Base-by-base conservation (phyloP, 2,888 invertebrate genomes). In the Ichneumon xanthorius region DNA sequence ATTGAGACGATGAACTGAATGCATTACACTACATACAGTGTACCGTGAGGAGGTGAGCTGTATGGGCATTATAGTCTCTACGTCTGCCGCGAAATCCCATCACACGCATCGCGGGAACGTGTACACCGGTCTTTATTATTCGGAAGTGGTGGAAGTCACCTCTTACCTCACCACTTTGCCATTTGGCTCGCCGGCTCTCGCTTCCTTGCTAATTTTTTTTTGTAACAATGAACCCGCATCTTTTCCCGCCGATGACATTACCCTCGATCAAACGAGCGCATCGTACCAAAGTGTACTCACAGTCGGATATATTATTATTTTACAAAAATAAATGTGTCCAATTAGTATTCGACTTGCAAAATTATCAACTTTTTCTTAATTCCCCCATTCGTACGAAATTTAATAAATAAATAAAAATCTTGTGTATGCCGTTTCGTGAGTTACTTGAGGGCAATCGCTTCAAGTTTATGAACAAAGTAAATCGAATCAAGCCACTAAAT, bases 1-100 rank as follows among this genome's bases (percentile, higher is more conserved):
- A 89, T 88, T 83, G 72, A 82, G 86, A 48, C 76, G 87, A 85
- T 86, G 87, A 86, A 85, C 86, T 80, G 55, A 82, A 73, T 83
- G 76, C 65, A 78, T 7, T 37, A 58, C 45, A 4, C 45, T 48
- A 16, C 4, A 16, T 16, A 48, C 16, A 16, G 58, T 22, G 26
- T 4, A 11, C 58, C 22, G 22, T 26, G 26, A 70, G 26, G 55
- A 71, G 55, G 33, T 26, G 33, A 71, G 33, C 22, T 4, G n/a
- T 65, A 11, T 16, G 61, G 40, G 22, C 11, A 22, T 48, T 11
- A 48, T 11, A n/a, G 30, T 3, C 30, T 37, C 53, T 75, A 22
- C 6, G 63, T 75, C 45, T 33, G 19, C 33, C 50, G 53, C 33
- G 37, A 58, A 71, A 71, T 53, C 53, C 71, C 53, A 71, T 71